These are phyloP conservation scores for Corapipo altera DNA, from an alignment of 2,113 vertebrate species.

Conservation along the genomic window DNA sequence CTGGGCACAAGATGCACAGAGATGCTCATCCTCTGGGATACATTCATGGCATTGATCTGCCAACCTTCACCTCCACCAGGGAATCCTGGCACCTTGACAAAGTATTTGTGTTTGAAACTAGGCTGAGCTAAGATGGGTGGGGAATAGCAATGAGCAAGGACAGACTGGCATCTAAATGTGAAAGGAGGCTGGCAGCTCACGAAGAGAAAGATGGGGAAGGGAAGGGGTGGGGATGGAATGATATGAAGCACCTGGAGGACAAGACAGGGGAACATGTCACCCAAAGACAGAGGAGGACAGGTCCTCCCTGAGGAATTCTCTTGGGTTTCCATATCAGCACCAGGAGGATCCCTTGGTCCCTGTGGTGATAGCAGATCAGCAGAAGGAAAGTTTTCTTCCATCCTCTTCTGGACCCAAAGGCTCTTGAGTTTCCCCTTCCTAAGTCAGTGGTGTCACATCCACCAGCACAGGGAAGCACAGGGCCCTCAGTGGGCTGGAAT, in stretches of 20 bases:
- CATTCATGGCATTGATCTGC: not conserved
- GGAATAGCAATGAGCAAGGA: slow-evolving; percentile 38
- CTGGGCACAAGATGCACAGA: not conserved
- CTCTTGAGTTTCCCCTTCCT: not conserved
- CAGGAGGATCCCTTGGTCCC: not conserved
- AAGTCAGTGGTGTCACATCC: not conserved
- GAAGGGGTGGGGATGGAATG: not conserved
- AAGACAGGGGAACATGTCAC: not conserved
- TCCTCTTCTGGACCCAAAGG: not conserved
- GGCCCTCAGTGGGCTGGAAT: accelerated
- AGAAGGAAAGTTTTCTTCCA: not conserved
- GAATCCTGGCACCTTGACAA: slow-evolving; percentile 29
- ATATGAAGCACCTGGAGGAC: not conserved
- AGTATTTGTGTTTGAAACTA: not conserved
- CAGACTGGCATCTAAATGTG: not conserved
- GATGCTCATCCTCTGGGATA: not conserved
- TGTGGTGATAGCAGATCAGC: not conserved
- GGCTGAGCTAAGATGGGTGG: slow-evolving; percentile 7
- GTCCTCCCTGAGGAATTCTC: not conserved
- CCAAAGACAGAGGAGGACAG: not conserved
- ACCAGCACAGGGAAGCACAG: not conserved
- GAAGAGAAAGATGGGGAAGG: not conserved
- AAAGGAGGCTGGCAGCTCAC: not conserved
- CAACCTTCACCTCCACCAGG: not conserved
- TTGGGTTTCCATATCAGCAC: not conserved